These are phyloP conservation scores for Ascaphus truei DNA, from an alignment of 2,113 vertebrate genomes.

Conservation along the genomic window DNA sequence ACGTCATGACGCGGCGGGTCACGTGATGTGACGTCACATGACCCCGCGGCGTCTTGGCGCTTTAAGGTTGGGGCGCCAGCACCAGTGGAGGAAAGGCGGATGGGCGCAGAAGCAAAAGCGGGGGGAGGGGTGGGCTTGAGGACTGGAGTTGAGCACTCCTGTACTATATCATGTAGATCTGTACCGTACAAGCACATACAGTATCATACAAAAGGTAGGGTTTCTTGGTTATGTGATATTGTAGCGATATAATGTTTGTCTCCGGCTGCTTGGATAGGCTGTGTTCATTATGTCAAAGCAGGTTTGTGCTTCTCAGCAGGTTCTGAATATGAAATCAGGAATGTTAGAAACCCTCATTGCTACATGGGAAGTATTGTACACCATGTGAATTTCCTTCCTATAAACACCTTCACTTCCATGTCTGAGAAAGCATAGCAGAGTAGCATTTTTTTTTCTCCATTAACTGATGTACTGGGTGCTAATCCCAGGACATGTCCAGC, in stretches of 20 bases:
- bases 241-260: not conserved
- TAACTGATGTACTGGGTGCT: not conserved
- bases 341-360: not conserved
- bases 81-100: too few relatives aligned
- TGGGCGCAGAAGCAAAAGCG: too few relatives aligned
- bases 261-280: not conserved
- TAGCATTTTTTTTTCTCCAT: not conserved
- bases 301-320: not conserved
- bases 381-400: not conserved
- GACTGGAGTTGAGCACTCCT: too few relatives aligned
- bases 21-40: too few relatives aligned
- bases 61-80: too few relatives aligned
- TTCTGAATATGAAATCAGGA: not conserved
- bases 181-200: not conserved
- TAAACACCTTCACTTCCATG: not conserved
- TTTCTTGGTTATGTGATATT: not conserved
- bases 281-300: not conserved
- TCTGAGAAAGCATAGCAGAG: not conserved
- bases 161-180: too few relatives aligned
- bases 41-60: too few relatives aligned
- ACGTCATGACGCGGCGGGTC: too few relatives aligned
- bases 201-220: not conserved
- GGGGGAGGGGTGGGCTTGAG: too few relatives aligned
- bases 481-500: not conserved
- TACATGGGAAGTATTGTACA: not conserved